Percentiles rank a stretch among this genome's conserved stretches.
Evolutionary conservation across 2,888 invertebrate species (phyloP).

Genomic region (Liopterus haemorrhoidalis): DNA sequence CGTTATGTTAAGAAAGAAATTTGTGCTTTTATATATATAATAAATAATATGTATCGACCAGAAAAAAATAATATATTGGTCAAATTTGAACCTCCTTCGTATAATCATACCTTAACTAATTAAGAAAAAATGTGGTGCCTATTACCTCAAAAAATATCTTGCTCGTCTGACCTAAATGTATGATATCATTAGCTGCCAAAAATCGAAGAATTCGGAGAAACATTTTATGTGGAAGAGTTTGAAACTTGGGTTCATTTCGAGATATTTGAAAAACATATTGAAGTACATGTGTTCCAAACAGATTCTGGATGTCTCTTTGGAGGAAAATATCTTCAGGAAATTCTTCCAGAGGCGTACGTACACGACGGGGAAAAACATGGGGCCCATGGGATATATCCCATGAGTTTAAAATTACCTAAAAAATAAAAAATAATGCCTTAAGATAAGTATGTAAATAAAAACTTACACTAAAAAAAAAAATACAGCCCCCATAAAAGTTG

Average conservation of each 20-base stretch:
- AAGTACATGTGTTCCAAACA: conserved; percentile 34
- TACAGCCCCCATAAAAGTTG: too few relatives aligned
- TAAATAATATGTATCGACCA: too few relatives aligned
- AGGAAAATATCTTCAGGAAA: conserved; percentile 33
- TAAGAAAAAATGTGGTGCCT: background rate
- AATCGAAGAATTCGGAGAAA: conserved; percentile 35
- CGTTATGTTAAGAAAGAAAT: too few relatives aligned
- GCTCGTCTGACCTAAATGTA: conserved; percentile 34
- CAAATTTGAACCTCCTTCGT: background rate
- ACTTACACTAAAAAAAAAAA: too few relatives aligned
- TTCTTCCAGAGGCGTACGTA: conserved; percentile 31
- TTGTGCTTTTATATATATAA: too few relatives aligned
- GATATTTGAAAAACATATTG: conserved; percentile 27
- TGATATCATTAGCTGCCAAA: conserved; percentile 33
- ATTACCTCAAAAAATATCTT: conserved; percentile 37
- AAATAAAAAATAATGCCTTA: conserved; percentile 11
- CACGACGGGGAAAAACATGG: conserved; percentile 35
- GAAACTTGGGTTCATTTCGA: conserved; percentile 26
- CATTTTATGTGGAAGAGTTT: conserved; percentile 34
- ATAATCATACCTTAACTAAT: background rate
- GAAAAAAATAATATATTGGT: too few relatives aligned
- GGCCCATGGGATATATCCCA: conserved; percentile 37
- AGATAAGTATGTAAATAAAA: too few relatives aligned
- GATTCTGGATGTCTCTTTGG: conserved; percentile 35
- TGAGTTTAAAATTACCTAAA: conserved; percentile 35